Conservation (phyloP, 2,888 invertebrate species). For the Athalia circularis region DNA sequence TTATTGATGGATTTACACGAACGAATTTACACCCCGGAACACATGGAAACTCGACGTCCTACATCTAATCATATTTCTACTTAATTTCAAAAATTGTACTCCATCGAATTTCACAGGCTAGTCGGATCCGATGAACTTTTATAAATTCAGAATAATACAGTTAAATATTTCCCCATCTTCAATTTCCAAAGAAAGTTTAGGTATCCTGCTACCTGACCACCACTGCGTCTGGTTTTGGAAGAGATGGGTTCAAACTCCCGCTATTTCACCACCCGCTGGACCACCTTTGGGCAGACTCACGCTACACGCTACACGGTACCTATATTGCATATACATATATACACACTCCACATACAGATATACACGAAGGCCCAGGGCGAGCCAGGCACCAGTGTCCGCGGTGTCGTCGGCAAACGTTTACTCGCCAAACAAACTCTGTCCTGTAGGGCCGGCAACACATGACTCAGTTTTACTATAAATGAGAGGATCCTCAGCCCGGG, state of each 20-base stretch:
- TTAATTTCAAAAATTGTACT: neutral
- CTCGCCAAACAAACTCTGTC: conserved; percentile 71
- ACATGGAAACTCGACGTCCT: neutral
- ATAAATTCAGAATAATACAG: too few relatives aligned
- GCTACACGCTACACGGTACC: conserved; percentile 58
- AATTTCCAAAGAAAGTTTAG: neutral
- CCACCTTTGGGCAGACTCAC: conserved; percentile 66
- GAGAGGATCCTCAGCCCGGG: conserved; percentile 65
- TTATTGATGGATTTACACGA: conserved; percentile 71
- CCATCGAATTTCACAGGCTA: too few relatives aligned
- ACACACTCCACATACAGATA: neutral
- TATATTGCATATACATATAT: conserved; percentile 41
- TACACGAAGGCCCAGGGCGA: conserved; percentile 56
- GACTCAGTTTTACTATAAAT: conserved; percentile 68
- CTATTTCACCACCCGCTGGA: conserved; percentile 52
- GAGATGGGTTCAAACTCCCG: conserved; percentile 71
- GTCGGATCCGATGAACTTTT: neutral
- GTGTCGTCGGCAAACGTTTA: conserved; percentile 74
- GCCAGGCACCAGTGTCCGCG: conserved; percentile 72
- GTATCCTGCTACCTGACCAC: conserved; percentile 70
- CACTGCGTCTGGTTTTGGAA: conserved; percentile 67
- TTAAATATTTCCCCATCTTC: too few relatives aligned
- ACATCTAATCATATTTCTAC: neutral
- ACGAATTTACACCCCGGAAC: neutral
- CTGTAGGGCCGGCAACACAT: conserved; percentile 55